Percentiles rank a stretch among this genome's conserved stretches.
These are phyloP conservation scores for Periophthalmus magnuspinnatus DNA, from an alignment of 2,797 vertebrate genomes.

Conservation along the genomic window DNA sequence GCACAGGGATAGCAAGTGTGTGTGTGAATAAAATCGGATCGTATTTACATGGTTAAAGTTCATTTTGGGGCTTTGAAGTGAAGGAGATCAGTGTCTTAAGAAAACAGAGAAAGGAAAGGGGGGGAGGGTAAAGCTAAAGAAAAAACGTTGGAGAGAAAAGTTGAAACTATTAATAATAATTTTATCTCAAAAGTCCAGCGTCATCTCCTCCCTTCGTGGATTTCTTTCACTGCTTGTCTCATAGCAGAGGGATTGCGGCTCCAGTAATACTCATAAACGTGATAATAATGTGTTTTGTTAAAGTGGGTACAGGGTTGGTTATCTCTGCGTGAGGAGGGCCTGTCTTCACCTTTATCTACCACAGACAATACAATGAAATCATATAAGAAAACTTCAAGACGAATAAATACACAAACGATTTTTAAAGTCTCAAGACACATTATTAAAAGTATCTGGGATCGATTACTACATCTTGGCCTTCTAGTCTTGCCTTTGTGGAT, in stretches of 20 bases:
- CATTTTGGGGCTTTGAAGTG: conserved; percentile 65
- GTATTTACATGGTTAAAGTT: conserved; percentile 66
- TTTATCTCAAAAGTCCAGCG: conserved; percentile 63
- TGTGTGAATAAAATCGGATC: conserved; percentile 28
- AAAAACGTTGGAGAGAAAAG: conserved; percentile 33
- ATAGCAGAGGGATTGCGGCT: conserved; percentile 68
- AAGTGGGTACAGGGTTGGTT: conserved; percentile 28
- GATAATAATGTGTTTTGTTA: conserved; percentile 60
- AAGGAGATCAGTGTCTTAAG: conserved; percentile 67
- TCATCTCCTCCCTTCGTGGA: conserved; percentile 52
- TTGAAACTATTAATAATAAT: conserved; percentile 64
- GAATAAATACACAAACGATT: no score
- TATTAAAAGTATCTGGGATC: no score
- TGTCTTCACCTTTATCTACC: conserved; percentile 64
- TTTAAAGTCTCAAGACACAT: no score
- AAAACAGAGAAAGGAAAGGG: conserved; percentile 62
- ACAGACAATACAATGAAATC: conserved; percentile 16
- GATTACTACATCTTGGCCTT: no score
- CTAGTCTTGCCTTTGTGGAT: no score
- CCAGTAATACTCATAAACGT: conserved; percentile 60
- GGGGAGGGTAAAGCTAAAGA: conserved; percentile 22
- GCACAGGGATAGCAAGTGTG: conserved; percentile 41
- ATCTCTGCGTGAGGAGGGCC: conserved; percentile 11
- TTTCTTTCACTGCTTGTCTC: conserved; percentile 68
- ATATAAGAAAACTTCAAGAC: neutral